These are phyloP conservation scores for Addax nasomaculatus DNA, from an alignment of 2,113 vertebrate species.

Conservation along the genomic window DNA sequence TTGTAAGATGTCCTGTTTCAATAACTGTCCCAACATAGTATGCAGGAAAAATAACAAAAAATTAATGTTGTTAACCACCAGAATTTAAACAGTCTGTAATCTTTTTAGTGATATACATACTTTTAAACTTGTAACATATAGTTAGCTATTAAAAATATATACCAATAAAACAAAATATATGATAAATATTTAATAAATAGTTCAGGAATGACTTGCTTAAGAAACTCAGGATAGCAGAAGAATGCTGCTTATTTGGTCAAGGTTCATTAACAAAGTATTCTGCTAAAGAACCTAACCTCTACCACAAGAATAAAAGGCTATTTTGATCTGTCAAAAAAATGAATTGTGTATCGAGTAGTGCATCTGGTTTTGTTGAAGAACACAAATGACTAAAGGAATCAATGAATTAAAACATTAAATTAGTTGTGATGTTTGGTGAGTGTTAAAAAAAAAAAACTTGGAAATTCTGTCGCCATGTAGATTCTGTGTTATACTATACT, in stretches of 20 bases:
- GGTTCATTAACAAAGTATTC: background rate
- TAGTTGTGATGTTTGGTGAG: background rate
- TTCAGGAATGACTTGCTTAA: background rate
- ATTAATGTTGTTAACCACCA: background rate
- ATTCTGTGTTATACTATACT: background rate
- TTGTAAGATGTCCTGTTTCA: background rate
- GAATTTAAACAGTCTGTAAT: background rate
- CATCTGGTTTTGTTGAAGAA: slow-evolving; percentile 3
- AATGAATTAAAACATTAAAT: background rate
- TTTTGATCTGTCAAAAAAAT: background rate
- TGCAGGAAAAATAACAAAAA: background rate
- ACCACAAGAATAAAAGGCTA: background rate
- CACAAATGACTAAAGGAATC: background rate
- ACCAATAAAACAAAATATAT: background rate
- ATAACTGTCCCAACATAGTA: background rate
- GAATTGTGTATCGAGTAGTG: background rate
- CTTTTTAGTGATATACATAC: background rate
- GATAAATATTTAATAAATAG: background rate
- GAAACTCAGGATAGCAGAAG: background rate
- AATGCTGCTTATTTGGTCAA: background rate
- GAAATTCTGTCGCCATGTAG: background rate
- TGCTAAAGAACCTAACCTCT: background rate
- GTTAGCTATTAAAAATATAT: background rate
- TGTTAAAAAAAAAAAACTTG: background rate
- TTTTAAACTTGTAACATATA: background rate